Base-by-base conservation (phyloP, 2,888 invertebrate species). In the Erannis defoliaria region DNA sequence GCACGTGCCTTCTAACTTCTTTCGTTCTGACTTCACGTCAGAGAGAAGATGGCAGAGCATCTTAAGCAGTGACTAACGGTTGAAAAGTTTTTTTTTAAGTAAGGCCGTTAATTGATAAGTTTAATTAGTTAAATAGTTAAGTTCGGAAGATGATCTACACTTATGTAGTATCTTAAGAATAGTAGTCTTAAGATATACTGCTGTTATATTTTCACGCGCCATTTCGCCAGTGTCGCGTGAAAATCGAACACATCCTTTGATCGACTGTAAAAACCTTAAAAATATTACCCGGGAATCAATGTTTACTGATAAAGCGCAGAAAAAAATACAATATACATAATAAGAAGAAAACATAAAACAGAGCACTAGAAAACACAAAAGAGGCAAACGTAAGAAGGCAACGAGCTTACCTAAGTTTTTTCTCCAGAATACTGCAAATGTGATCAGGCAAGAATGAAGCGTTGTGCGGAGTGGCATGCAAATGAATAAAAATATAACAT, bases 351-450 rank as follows among this genome's bases (percentile, higher is more conserved):
- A 70, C 61, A 73, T 67, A 73, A 65, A 42, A 21, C n/a, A 68
- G 49, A 43, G 40, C 18, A 19, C 29, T 38, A 51, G 35, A 51
- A 3, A 45, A 46, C 61, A 75, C 55, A 67, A 61, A 74, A 58
- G 60, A 68, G 66, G 66, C 70, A 62, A 55, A 55, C 51, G 54
- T 73, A 75, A 70, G 71, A 63, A 78, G 72, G 77, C 81, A 77
- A 79, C 75, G 74, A 81, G 82, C 96, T 95, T 94, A 96, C 96
- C 96, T 95, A 93, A 96, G 95, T 94, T 96, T 96, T 94, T 95
- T 96, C 94, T 96, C 96, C 96, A 96, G 94, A 94, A 96, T 96
- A 93, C 96, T 96, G 94, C 90, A 90, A 89, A 88, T 90, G 83
- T 86, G 87, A 86, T 88, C 88, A 86, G 90, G 89, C 89, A 92